phyloP scores from a whole-genome alignment of 1,140 invertebrate genomes.

The Caerostris darwini region DNA sequence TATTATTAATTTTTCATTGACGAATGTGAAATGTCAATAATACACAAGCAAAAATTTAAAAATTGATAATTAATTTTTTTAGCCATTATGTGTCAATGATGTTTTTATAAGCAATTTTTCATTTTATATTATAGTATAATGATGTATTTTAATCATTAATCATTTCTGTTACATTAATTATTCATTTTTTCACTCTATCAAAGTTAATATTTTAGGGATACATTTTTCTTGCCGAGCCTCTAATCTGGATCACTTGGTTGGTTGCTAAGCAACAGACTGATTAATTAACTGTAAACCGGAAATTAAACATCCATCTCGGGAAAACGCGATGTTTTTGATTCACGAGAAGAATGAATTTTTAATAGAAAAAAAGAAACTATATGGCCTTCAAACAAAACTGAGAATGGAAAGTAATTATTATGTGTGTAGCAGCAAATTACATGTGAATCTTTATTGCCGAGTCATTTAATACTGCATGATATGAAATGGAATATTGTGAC shows the following conservation, averaged over 20 bases:
- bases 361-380: conserved; percentile 44
- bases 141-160: too few relatives aligned
- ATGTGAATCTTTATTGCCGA: conserved; percentile 56
- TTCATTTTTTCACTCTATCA: too few relatives aligned
- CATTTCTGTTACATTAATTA: too few relatives aligned
- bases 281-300: conserved; percentile 74
- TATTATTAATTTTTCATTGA: too few relatives aligned
- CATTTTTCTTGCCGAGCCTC: neutral
- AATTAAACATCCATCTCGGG: conserved; percentile 59
- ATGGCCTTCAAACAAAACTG: conserved; percentile 60
- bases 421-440: conserved; percentile 69
- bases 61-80: too few relatives aligned
- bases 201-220: too few relatives aligned
- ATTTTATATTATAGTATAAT: too few relatives aligned
- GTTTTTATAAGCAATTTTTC: too few relatives aligned
- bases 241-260: neutral
- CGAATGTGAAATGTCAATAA: too few relatives aligned
- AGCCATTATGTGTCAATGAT: too few relatives aligned
- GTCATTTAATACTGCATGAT: conserved; percentile 75
- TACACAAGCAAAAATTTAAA: too few relatives aligned
- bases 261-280: conserved; percentile 55
- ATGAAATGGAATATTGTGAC: conserved; percentile 38
- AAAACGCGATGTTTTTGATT: conserved; percentile 15
- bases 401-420: conserved; percentile 75
- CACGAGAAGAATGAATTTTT: conserved; percentile 31